Evolutionary conservation across 2,113 vertebrate species (phyloP), one percentile per base, ranked within the genome.

Genomic region (Epinephelus lanceolatus): DNA sequence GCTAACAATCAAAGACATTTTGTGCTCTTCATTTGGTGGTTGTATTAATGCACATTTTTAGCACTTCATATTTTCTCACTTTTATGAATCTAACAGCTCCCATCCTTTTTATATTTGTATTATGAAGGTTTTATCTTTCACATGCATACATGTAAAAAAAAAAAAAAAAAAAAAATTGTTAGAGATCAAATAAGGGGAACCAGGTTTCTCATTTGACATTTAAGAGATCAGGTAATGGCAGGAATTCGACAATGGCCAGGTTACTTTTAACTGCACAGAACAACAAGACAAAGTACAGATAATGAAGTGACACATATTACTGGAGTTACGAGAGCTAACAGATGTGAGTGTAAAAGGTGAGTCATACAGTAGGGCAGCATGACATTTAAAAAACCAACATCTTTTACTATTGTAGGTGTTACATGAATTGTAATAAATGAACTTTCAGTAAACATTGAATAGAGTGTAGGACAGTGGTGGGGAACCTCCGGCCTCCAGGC

Each of bases 391-490:
- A 47, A 68, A 40, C 3, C 47, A 40, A 27, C 12, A 1, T 10
- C 9, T 62, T 10, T 27, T 52, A 59, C 18, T 6, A 37, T 57
- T 57, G 7, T 7, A 52, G 33, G 45, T 80, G 63, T 68, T 71
- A 73, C 60, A 75, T 40, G 60, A 79, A 76, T 19, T 68, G 25
- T 21, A 62, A 59, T 45, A 63, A 40, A 30, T 71, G 42, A 80
- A 75, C 71, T 59, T 81, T 25, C 37, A 86, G 69, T 57, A 78
- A 76, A 78, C 30, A 67, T 4, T 57, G 40, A 53, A 78, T 6
- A 66, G 84, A 65, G 47, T 17, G 72, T 25, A 27, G 3, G 27
- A 27, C 27, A 27, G 27, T 27, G 27, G 27, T 27, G 27, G 27
- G 27, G 27, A 27, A 27, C 27, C 0, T 27, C 27, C 27, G 3